Evolutionary conservation across 92 coral and sea anemone species (phyloP).

Genomic region (Nematostella vectensis): DNA sequence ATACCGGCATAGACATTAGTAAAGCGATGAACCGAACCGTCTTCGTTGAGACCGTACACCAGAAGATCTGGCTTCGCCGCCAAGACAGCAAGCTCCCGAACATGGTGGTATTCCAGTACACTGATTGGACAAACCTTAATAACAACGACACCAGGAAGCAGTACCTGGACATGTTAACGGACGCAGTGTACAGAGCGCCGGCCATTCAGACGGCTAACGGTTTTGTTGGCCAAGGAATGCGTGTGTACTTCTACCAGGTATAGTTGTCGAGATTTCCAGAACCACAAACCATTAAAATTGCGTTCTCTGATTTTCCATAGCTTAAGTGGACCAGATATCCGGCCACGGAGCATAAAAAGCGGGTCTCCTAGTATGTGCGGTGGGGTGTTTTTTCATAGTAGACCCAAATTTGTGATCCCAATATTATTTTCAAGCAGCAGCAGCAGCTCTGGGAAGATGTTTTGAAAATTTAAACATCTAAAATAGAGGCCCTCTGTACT

Average conservation of each 20-base stretch:
- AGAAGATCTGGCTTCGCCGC: constrained; percentile 35
- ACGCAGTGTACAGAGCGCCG: constrained; percentile 48
- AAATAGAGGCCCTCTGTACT: too few relatives aligned
- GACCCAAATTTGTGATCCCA: too few relatives aligned
- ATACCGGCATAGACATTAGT: constrained; percentile 23
- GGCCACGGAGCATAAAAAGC: too few relatives aligned
- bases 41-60: constrained; percentile 16
- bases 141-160: constrained; percentile 31
- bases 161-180: constrained; percentile 42
- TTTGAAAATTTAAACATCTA: too few relatives aligned
- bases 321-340: too few relatives aligned
- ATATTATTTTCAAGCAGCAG: too few relatives aligned
- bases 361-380: too few relatives aligned
- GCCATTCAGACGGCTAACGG: constrained; percentile 41
- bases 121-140: constrained; percentile 39
- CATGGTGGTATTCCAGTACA: constrained; percentile 35
- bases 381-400: too few relatives aligned
- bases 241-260: constrained; percentile 49
- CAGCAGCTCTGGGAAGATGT: too few relatives aligned
- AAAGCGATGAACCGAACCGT: constrained; percentile 19
- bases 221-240: constrained; percentile 25
- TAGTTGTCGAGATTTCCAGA: background rate
- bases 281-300: too few relatives aligned
- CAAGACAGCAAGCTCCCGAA: constrained; percentile 27
- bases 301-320: too few relatives aligned